Conservation (phyloP, 1,140 invertebrate species). For the Panagrolaimus sp. region DNA sequence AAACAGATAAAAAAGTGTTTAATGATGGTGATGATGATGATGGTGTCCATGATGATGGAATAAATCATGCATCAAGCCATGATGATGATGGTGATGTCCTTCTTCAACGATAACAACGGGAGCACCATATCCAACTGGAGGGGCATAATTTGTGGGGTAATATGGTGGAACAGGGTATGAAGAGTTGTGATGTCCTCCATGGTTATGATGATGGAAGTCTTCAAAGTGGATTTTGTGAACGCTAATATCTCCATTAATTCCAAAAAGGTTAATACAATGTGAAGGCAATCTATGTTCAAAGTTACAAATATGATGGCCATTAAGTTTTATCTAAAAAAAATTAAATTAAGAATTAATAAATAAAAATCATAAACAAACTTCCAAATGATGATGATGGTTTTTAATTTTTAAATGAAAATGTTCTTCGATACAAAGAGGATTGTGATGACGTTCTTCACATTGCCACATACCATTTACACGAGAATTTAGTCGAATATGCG, state of each 20-base stretch:
- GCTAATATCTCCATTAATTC: constrained; percentile 11
- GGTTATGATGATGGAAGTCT: constrained; percentile 12
- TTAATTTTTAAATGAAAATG: constrained; percentile 16
- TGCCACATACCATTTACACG: not conserved
- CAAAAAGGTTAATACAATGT: constrained; percentile 2
- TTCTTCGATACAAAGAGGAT: constrained; percentile 7
- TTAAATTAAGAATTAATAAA: not conserved
- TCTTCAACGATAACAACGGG: constrained; percentile 11
- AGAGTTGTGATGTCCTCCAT: not conserved
- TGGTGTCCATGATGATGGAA: constrained; percentile 12
- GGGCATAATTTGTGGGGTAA: not conserved
- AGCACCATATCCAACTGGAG: not conserved
- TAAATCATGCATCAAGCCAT: constrained; percentile 11
- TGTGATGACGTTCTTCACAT: constrained; percentile 1
- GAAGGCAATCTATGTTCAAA: constrained; percentile 1
- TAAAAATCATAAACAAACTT: not conserved
- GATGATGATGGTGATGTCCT: constrained; percentile 16
- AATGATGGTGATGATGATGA: constrained; percentile 4
- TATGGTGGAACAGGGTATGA: not conserved
- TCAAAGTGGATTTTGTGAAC: constrained; percentile 16
- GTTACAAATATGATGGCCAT: not conserved
- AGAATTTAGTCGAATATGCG: constrained; percentile 14
- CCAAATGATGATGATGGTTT: constrained; percentile 11
- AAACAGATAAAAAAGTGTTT: too few species aligned
- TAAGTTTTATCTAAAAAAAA: constrained; percentile 4